Evolutionary conservation across 2,113 vertebrate species (phyloP).

Genomic region (Grallaria varia): DNA sequence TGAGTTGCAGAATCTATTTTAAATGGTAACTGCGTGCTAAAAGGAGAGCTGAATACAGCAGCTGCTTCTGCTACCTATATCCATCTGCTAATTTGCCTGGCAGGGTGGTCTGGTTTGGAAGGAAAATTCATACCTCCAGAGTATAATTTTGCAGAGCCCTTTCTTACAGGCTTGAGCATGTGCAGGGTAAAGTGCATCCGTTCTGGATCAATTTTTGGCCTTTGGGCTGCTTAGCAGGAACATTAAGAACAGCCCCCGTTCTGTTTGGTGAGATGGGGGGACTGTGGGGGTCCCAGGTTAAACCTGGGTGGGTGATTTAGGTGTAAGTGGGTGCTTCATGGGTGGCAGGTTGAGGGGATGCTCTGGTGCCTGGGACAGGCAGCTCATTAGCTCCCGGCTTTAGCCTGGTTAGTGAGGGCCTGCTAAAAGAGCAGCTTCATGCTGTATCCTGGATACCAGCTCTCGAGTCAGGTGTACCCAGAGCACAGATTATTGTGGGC

Average conservation of each 20-base stretch:
- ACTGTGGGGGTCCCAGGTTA: neutral
- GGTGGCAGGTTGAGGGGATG: conserved; percentile 17
- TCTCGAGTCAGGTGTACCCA: conserved; percentile 71
- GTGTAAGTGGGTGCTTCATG: neutral
- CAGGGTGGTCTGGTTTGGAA: conserved; percentile 32
- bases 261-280: neutral
- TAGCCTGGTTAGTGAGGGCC: conserved; percentile 67
- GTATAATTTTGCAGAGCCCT: conserved; percentile 5
- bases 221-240: neutral
- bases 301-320: conserved; percentile 4
- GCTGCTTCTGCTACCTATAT: conserved; percentile 26
- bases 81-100: conserved; percentile 35
- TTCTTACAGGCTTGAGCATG: neutral
- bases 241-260: neutral
- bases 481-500: conserved; percentile 69
- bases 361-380: conserved; percentile 57
- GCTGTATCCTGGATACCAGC: conserved; percentile 84
- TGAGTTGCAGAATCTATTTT: conserved; percentile 33
- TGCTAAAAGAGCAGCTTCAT: conserved; percentile 78
- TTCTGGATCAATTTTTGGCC: neutral
- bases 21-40: neutral
- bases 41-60: neutral
- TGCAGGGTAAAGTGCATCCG: conserved; percentile 1
- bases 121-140: neutral
- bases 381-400: conserved; percentile 73